Evolutionary conservation across 2,888 invertebrate genomes (phyloP), one percentile per base, ranked within the genome.

Genomic region (Tupiocoris notatus): DNA sequence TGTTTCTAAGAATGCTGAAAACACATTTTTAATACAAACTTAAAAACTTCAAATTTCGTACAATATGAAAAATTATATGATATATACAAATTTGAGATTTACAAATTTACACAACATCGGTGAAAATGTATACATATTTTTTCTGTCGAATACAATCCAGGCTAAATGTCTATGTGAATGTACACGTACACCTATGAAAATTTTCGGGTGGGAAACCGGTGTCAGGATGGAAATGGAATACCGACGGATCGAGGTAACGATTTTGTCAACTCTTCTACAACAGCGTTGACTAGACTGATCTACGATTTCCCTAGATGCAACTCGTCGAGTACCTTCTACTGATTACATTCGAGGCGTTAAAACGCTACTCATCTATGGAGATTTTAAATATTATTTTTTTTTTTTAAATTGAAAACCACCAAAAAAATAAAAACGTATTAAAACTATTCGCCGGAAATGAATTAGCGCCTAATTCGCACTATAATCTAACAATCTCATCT

Each of bases 21-120:
- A 90, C 88, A 90, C 89, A 89, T 90, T 91, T 73, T 91, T 91
- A 91, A 91, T 91, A 91, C 90, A 91, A 91, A 91, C 91, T 91
- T 91, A 91, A 91, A 91, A 91, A 91, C 88, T 86, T 78, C 75
- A 78, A 78, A 77, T 75, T 70, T 78, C 89, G 90, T 91, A 91
- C 90, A 91, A 90, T 91, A 90, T 91, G 90, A 90, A 91, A 91
- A 91, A 91, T 91, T 91, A 91, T 90, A 91, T 89, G 89, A 79
- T 81, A 80, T 81, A 79, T 79, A 78, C 80, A 79, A 79, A 81
- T 81, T 81, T 82, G 81, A 80, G 80, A 79, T 78, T 65, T 79
- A 80, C 81, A 80, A 80, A 82, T 82, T 82, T 79, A 81, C 80
- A 81, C 79, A 79, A 79, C 79, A 79, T 79, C 75, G 70, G 75